Base-by-base conservation (phyloP, 2,888 invertebrate species). In the Malthinus flaveolus region DNA sequence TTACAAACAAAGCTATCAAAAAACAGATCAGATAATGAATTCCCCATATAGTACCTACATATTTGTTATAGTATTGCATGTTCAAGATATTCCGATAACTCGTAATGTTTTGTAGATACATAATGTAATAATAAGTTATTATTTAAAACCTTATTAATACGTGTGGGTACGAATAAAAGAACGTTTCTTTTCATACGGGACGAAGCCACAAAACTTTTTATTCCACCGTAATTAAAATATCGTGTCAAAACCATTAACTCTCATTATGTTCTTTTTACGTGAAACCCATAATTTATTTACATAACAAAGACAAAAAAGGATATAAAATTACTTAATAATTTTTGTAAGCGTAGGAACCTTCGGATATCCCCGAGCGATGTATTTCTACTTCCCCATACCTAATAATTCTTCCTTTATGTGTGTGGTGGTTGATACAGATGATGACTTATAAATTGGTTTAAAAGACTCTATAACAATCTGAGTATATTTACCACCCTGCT, bases 371-470 rank as follows among this genome's bases (percentile, higher is more conserved):
- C 34, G 47, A 47, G 13, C 34, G 5, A 23, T 42, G 36, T 46
- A 32, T 32, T n/a, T 37, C 44, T 49, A 10, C 33, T 50, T 35
- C 45, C 36, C 42, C 32, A 12, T 51, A 35, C 35, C n/a, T n/a
- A 13, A 58, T 52, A 52, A 48, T 50, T 56, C 51, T 57, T 48
- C 49, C 52, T 42, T 58, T 58, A 53, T 53, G 49, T 46, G 42
- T 49, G 42, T 54, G 39, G 54, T 44, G 39, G 34, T 48, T 57
- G 48, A 57, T 52, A 57, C 51, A 54, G 54, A 59, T 68, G 68
- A 68, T 70, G 68, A 70, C 68, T 71, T 70, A 68, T 66, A 68
- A 70, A 70, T 70, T 67, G 69, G 60, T 49, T 42, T 44, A 55
- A 39, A 48, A 49, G 50, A 50, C 51, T 59, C 49, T 50, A 58